These are phyloP conservation scores for Pardalotus punctatus DNA, from an alignment of 2,113 vertebrate species.

Conservation along the genomic window DNA sequence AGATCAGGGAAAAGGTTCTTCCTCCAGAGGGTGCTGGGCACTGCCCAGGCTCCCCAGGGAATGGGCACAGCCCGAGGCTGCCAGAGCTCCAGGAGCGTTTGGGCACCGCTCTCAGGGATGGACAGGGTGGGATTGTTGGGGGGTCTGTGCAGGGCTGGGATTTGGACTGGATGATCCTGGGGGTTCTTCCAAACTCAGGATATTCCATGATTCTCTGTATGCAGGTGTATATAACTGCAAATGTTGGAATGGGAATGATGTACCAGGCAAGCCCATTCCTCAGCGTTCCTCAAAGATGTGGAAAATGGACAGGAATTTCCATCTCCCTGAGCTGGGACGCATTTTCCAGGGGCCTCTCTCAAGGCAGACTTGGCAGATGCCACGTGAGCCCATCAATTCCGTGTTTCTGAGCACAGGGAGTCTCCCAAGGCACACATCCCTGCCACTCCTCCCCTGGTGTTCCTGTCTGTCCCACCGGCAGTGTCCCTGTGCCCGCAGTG, in stretches of 20 bases:
- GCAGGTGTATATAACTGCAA: not conserved
- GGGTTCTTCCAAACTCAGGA: not conserved
- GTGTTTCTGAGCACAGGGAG: not conserved
- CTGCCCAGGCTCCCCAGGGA: not conserved
- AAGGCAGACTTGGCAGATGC: not conserved
- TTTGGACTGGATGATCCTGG: not conserved
- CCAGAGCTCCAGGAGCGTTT: not conserved
- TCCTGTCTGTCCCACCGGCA: not conserved
- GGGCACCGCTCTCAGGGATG: not conserved
- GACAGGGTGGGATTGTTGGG: not conserved
- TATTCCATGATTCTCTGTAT: accelerated
- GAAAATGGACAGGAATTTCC: not conserved
- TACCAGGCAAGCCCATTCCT: not conserved
- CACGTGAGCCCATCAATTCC: not conserved
- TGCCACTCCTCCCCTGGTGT: accelerated
- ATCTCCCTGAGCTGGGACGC: not conserved
- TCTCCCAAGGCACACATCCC: not conserved
- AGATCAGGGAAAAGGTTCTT: not conserved
- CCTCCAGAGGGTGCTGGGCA: not conserved
- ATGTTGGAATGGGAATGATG: not conserved
- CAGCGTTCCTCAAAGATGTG: not conserved
- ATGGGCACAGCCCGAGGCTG: not conserved
- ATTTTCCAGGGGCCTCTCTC: not conserved
- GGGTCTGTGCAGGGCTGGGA: not conserved
- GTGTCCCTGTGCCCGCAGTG: not conserved